A percentile compares a stretch with the other conserved stretches of the same genome.
phyloP scores from a whole-genome alignment of 2,888 invertebrate genomes.

The Syrista parreyssii region DNA sequence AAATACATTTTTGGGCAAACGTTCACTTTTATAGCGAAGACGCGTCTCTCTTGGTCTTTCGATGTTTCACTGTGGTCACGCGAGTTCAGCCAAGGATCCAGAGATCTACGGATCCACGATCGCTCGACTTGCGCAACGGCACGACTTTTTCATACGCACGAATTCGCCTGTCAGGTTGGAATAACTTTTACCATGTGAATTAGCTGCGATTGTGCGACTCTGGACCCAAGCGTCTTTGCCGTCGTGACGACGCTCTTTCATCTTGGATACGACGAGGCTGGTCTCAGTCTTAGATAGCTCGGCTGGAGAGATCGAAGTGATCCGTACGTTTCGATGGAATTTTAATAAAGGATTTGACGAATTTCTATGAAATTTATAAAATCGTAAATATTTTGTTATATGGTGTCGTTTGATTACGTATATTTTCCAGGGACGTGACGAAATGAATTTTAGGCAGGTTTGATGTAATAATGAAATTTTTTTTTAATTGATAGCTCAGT shows the following conservation, averaged over 20 bases:
- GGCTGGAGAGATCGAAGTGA: not conserved
- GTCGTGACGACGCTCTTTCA: not conserved
- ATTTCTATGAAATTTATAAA: not conserved
- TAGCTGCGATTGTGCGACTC: conserved; percentile 34
- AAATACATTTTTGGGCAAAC: conserved; percentile 40
- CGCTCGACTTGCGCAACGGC: not conserved
- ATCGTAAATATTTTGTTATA: not conserved
- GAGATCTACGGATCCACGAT: not conserved
- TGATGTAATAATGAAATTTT: not conserved
- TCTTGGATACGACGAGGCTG: not conserved
- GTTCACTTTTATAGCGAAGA: conserved; percentile 43
- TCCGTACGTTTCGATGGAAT: not conserved
- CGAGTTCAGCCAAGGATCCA: not conserved
- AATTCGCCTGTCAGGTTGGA: not conserved
- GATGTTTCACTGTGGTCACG: not conserved
- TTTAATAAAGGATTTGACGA: not conserved
- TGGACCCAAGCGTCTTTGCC: not conserved
- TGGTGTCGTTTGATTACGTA: not conserved
- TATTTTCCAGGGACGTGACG: not conserved
- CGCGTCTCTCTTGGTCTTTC: not conserved
- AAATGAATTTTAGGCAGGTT: not conserved
- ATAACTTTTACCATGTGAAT: conserved; percentile 24
- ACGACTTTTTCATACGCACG: not conserved
- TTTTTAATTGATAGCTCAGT: not conserved
- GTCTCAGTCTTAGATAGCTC: not conserved